Percentiles rank a stretch among this genome's conserved stretches.
Evolutionary conservation across 2,888 invertebrate species (phyloP).

Genomic region (Nebria salina): DNA sequence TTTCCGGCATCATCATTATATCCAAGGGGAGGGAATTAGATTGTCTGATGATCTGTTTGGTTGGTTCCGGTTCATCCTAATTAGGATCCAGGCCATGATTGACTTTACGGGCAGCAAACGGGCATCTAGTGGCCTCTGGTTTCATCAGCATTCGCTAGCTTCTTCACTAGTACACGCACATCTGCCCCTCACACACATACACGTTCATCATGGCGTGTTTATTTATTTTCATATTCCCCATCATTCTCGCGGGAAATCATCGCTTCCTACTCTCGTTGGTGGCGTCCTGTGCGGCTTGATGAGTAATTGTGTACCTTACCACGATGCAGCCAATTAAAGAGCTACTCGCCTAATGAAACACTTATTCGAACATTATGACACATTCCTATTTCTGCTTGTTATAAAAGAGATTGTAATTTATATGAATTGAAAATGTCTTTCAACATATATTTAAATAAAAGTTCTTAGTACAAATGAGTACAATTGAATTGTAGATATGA

Average conservation of each 20-base stretch:
- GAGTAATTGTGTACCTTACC: constrained; percentile 7
- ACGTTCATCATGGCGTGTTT: constrained; percentile 3
- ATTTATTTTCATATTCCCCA: constrained; percentile 30
- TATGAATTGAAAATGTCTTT: too few species aligned
- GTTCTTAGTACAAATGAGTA: too few species aligned
- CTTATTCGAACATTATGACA: background rate
- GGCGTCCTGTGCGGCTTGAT: background rate
- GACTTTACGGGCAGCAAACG: background rate
- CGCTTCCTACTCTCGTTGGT: background rate
- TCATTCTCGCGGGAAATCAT: constrained; percentile 26
- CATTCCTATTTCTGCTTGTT: background rate
- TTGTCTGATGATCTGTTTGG: background rate
- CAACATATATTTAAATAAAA: too few species aligned
- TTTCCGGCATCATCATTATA: constrained; percentile 6
- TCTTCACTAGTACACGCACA: background rate
- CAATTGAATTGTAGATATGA: too few species aligned
- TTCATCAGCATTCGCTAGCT: background rate
- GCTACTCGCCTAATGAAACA: background rate
- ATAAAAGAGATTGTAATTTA: too few species aligned
- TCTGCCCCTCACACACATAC: background rate
- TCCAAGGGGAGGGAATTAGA: background rate
- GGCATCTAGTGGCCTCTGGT: background rate
- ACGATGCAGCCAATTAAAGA: constrained; percentile 15
- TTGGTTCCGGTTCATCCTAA: constrained; percentile 18
- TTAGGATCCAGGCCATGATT: constrained; percentile 9